Evolutionary conservation across 2,888 invertebrate species (phyloP).

Genomic region (Lottia scabra): DNA sequence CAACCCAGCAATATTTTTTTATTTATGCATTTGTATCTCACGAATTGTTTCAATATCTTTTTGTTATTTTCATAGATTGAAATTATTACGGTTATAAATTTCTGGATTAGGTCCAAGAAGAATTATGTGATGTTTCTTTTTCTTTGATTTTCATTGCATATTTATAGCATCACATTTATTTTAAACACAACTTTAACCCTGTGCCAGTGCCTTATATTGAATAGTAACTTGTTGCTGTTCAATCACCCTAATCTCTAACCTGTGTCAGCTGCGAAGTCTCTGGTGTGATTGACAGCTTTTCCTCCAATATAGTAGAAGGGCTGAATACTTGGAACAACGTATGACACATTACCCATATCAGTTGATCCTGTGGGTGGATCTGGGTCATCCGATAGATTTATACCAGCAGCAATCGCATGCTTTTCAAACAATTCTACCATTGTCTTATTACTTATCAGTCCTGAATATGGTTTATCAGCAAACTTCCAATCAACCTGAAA

Average conservation of each 20-base stretch:
- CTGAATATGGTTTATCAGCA: constrained; percentile 46
- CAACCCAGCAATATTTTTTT: no score
- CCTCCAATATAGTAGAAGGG: constrained; percentile 58
- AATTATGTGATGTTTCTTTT: no score
- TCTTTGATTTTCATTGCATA: no score
- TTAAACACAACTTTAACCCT: no score
- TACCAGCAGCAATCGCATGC: constrained; percentile 51
- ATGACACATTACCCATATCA: constrained; percentile 60
- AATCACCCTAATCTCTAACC: constrained; percentile 31
- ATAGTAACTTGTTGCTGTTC: not conserved
- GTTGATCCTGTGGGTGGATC: constrained; percentile 25
- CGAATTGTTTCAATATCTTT: no score
- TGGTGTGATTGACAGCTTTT: constrained; percentile 48
- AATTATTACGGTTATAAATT: no score
- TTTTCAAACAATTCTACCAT: constrained; percentile 53
- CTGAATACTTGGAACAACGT: constrained; percentile 63
- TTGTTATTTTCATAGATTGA: no score
- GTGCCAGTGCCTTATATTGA: no score
- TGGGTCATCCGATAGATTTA: constrained; percentile 35
- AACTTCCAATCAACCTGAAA: constrained; percentile 49
- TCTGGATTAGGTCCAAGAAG: no score
- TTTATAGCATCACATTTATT: no score
- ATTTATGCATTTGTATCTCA: no score
- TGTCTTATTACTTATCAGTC: constrained; percentile 56
- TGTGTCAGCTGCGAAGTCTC: constrained; percentile 55